A percentile compares a stretch with the other conserved stretches of the same genome.
Conservation (phyloP, 2,797 vertebrate genomes). For the Xenopus petersii region DNA sequence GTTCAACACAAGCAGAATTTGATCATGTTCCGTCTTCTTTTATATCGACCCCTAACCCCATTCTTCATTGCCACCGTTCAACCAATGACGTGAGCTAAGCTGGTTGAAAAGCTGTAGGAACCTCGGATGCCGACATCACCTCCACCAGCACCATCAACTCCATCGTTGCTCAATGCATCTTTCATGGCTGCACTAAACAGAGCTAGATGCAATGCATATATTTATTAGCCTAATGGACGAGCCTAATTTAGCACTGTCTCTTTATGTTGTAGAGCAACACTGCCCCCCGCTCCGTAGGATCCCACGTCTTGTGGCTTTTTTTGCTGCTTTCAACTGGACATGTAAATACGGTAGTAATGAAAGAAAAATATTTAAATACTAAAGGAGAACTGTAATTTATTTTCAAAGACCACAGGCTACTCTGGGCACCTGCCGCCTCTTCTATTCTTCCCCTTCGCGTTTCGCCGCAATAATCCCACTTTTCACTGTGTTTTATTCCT, state of each 20-base stretch:
- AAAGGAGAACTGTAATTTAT: slow-evolving; percentile 59
- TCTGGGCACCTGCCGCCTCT: slow-evolving; percentile 47
- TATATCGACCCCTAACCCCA: not conserved
- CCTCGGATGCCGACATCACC: not conserved
- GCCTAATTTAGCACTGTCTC: slow-evolving; percentile 8
- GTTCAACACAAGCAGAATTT: too few relatives aligned
- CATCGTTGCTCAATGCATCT: slow-evolving; percentile 20
- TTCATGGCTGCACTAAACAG: slow-evolving; percentile 36
- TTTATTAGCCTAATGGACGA: not conserved
- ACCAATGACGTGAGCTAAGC: not conserved
- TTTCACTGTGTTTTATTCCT: slow-evolving; percentile 57
- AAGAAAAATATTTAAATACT: slow-evolving; percentile 59
- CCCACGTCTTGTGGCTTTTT: slow-evolving; percentile 45
- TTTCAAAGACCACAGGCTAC: slow-evolving; percentile 52
- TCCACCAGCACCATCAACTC: not conserved
- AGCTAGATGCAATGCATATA: slow-evolving; percentile 13
- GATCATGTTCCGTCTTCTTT: too few relatives aligned
- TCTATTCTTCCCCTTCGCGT: slow-evolving; percentile 23
- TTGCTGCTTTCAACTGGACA: slow-evolving; percentile 60
- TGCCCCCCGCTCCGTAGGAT: slow-evolving; percentile 49
- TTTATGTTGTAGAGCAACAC: slow-evolving; percentile 40
- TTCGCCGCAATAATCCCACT: slow-evolving; percentile 42
- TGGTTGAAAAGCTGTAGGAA: not conserved
- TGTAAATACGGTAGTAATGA: slow-evolving; percentile 58
- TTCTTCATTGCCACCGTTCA: not conserved